Evolutionary conservation across 1,140 invertebrate genomes (phyloP), one percentile per base, ranked within the genome.

Genomic region (Anagrus nilaparvatae): DNA sequence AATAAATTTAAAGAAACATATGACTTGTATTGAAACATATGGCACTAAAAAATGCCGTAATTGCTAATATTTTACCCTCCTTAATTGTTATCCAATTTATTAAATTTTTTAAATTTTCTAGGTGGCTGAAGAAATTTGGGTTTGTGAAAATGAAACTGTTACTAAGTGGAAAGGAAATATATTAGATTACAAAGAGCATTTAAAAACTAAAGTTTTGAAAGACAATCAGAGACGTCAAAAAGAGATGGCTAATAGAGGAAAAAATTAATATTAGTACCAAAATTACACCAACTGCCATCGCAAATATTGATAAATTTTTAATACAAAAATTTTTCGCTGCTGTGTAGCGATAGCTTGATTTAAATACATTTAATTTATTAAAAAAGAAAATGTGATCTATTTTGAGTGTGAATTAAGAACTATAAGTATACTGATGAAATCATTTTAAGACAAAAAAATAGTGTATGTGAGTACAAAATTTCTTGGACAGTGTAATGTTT

Each of bases 81-180:
- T 44, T 17, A 29, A 39, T 10, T 48, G 14, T 40, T 16, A 37
- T 46, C 30, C 18, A 16, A 34, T 23, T 10, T 34, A 10, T 33
- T 37, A 13, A 33, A 25, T 16, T 30, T 42, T 21, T 25, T 32
- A 37, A 32, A 29, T 50, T 56, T 50, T 46, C 20, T 57, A 97
- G 91, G 95, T 99, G 18, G 95, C 95, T 14, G 83, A 98, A 69
- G 93, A 97, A 69, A 98, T 99, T 64, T 99, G 95, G 95, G 83
- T 99, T 13, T 99, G 97, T 66, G 94, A 98, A 61, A 90, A 99
- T 52, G 84, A 85, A 52, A 87, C 82, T 7, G 83, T 96, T 10
- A 98, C 91, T 3, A 97, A 97, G 69, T 99, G 96, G 93, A 76
- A 90, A 47, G 90, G 92, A 18, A 87, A 86, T 51, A 99, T 99